Conservation (phyloP, 2,888 invertebrate species). For the Chouioia cunea region DNA sequence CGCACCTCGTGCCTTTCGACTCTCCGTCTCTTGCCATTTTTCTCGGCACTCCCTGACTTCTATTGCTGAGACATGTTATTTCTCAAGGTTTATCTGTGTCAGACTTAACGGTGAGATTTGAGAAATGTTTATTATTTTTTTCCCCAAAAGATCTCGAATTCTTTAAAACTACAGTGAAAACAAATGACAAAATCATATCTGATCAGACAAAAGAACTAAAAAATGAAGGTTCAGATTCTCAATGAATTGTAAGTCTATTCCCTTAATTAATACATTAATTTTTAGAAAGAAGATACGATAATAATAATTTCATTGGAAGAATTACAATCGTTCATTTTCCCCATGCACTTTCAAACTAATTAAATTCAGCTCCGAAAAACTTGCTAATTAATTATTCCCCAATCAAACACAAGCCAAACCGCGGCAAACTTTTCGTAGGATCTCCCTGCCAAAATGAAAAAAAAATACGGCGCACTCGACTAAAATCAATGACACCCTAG, state of each 20-base stretch:
- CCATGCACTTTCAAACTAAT: no score
- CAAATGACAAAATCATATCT: no score
- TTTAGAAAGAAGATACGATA: no score
- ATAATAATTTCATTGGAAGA: no score
- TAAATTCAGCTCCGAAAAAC: constrained; percentile 7
- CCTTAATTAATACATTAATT: no score
- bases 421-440: constrained; percentile 1
- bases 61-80: constrained; percentile 23
- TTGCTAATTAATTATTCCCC: constrained; percentile 21
- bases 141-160: neutral
- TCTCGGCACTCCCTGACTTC: constrained; percentile 29
- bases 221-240: no score
- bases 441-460: constrained; percentile 26
- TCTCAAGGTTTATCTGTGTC: constrained; percentile 39
- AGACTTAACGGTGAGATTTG: constrained; percentile 8
- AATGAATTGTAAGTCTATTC: neutral
- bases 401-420: constrained; percentile 5
- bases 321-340: no score
- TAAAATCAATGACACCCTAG: neutral
- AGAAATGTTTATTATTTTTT: constrained; percentile 9
- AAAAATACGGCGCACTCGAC: constrained; percentile 3
- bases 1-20: constrained; percentile 51
- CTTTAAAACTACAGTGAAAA: neutral
- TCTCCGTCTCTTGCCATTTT: constrained; percentile 43
- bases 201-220: no score